phyloP scores from a whole-genome alignment of 2,797 vertebrate species.

The Spinibarbus caldwelli region DNA sequence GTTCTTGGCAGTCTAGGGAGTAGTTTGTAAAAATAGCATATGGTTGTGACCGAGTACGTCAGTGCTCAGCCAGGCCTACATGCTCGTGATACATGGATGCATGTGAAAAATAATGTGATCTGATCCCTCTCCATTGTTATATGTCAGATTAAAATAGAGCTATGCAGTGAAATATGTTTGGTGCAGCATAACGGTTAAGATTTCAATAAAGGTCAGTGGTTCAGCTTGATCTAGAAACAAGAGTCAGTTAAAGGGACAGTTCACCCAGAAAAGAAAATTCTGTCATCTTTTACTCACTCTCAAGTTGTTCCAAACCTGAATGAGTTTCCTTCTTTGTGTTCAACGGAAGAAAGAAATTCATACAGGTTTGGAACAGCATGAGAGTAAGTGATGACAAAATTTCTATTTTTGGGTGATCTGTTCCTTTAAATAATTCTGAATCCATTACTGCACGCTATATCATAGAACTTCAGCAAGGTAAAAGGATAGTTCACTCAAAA shows the following conservation, averaged over 20 bases:
- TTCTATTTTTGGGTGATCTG: too few relatives aligned
- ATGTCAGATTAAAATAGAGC: conserved; percentile 1
- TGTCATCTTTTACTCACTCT: too few relatives aligned
- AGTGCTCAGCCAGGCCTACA: too few relatives aligned
- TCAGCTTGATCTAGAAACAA: background rate
- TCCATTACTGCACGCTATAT: too few relatives aligned
- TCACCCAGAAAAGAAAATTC: background rate
- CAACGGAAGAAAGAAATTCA: too few relatives aligned
- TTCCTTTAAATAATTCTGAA: too few relatives aligned
- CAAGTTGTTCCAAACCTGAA: background rate
- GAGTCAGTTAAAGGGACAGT: background rate
- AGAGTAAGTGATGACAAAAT: too few relatives aligned
- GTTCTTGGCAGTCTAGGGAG: background rate
- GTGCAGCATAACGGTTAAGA: background rate
- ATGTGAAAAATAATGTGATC: conserved; percentile 18
- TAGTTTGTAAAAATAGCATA: conserved; percentile 32
- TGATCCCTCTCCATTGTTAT: conserved; percentile 5
- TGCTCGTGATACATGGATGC: background rate
- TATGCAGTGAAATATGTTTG: conserved; percentile 9
- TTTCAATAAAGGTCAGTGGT: background rate
- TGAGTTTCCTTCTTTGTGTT: background rate
- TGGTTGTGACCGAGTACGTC: background rate
- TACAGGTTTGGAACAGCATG: too few relatives aligned
- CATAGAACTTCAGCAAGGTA: too few relatives aligned
- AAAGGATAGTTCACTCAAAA: too few relatives aligned